Conservation (phyloP, 2,797 vertebrate genomes). For the Dicrostonyx torquatus region DNA sequence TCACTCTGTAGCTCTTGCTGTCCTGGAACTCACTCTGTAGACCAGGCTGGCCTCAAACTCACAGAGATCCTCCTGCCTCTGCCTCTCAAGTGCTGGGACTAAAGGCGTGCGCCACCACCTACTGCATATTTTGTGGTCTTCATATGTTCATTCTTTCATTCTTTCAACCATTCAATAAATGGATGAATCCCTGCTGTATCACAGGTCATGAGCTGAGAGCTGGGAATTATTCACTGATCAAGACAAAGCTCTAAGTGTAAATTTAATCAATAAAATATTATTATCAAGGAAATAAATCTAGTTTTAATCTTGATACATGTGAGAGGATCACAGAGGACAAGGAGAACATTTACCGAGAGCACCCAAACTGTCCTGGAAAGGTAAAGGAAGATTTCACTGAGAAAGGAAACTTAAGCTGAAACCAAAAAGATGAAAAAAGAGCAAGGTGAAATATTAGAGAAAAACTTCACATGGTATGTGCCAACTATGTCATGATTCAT, state of each 20-base stretch:
- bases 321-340: conserved; percentile 24
- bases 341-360: not conserved
- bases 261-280: conserved; percentile 27
- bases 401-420: conserved; percentile 21
- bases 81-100: not conserved
- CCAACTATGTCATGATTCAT: not conserved
- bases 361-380: not conserved
- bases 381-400: not conserved
- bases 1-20: not conserved
- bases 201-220: not conserved
- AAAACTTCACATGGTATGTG: not conserved
- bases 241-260: conserved; percentile 12
- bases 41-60: not conserved
- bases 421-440: not conserved
- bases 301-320: conserved; percentile 15
- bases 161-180: conserved; percentile 13
- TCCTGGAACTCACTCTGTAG: not conserved
- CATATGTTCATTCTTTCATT: conserved; percentile 17
- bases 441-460: not conserved
- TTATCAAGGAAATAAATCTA: conserved; percentile 29
- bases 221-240: conserved; percentile 3
- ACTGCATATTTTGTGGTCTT: conserved; percentile 28
- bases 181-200: not conserved
- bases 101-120: not conserved
- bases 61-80: not conserved